Percentiles rank a stretch among this genome's conserved stretches.
These are phyloP conservation scores for Micromussa lordhowensis DNA, from an alignment of 92 coral and sea anemone genomes.

Conservation along the genomic window DNA sequence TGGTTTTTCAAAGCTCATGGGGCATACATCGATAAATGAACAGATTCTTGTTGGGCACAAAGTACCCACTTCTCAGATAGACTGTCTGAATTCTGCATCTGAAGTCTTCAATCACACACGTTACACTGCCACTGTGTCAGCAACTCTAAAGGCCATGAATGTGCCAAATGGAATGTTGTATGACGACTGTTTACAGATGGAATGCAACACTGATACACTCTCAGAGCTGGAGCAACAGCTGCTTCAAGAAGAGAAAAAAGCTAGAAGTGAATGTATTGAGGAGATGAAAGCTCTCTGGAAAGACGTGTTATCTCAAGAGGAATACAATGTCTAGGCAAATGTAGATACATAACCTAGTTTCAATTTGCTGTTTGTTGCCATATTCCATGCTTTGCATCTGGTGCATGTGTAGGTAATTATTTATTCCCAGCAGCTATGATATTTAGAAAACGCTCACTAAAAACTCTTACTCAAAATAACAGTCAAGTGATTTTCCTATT, in stretches of 20 bases:
- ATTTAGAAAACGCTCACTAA: no score
- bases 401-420: background rate
- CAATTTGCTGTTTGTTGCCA: background rate
- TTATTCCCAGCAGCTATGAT: background rate
- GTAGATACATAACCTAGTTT: background rate
- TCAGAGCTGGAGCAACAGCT: constrained; percentile 74
- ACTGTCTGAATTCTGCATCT: constrained; percentile 61
- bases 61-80: constrained; percentile 61
- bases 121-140: constrained; percentile 68
- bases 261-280: constrained; percentile 71
- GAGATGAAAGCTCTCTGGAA: constrained; percentile 87
- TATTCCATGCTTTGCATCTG: background rate
- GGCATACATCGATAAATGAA: constrained; percentile 85
- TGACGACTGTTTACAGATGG: background rate
- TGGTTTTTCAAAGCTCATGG: constrained; percentile 87
- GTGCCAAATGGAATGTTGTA: constrained; percentile 45
- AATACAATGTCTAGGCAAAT: background rate
- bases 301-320: constrained; percentile 60
- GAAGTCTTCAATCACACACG: constrained; percentile 71
- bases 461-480: no score
- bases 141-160: constrained; percentile 79
- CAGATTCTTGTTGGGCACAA: constrained; percentile 89
- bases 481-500: no score
- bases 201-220: background rate
- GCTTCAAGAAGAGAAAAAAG: constrained; percentile 66